phyloP scores from a whole-genome alignment of 1,140 invertebrate genomes.

The Ganaspis sp. region DNA sequence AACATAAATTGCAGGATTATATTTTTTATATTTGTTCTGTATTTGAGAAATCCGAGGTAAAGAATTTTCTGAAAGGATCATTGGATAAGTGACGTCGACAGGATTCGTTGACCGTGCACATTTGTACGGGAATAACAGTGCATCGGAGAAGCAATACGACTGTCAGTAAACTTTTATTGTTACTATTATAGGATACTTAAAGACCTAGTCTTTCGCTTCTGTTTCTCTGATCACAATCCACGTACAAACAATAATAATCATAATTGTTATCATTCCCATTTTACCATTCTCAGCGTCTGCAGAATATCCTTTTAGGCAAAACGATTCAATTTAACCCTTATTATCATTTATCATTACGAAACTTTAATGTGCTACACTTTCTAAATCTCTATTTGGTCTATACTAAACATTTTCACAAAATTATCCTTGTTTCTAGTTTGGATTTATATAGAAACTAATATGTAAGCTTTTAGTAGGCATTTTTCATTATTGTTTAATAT shows the following conservation, averaged over 20 bases:
- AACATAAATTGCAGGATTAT: not conserved
- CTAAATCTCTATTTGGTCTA: not conserved
- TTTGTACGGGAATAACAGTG: not conserved
- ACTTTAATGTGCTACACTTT: not conserved
- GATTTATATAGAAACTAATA: too few relatives aligned
- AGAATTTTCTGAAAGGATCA: not conserved
- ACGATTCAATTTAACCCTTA: not conserved
- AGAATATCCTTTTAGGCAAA: not conserved
- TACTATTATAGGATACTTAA: conserved; percentile 1
- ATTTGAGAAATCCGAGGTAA: not conserved
- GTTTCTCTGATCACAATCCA: not conserved
- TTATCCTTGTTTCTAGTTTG: too few relatives aligned
- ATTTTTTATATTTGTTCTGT: not conserved
- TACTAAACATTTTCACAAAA: too few relatives aligned
- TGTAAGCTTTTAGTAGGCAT: too few relatives aligned
- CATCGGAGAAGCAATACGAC: not conserved
- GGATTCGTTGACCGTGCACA: not conserved
- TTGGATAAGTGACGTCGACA: not conserved
- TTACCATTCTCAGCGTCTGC: not conserved
- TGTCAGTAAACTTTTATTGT: conserved; percentile 14
- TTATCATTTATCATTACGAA: not conserved
- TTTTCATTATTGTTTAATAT: too few relatives aligned
- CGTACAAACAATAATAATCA: conserved; percentile 8
- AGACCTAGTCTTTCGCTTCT: not conserved
- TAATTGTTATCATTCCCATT: not conserved